These are phyloP conservation scores for Trachurus trachurus DNA, from an alignment of 2,797 vertebrate genomes.

Conservation along the genomic window DNA sequence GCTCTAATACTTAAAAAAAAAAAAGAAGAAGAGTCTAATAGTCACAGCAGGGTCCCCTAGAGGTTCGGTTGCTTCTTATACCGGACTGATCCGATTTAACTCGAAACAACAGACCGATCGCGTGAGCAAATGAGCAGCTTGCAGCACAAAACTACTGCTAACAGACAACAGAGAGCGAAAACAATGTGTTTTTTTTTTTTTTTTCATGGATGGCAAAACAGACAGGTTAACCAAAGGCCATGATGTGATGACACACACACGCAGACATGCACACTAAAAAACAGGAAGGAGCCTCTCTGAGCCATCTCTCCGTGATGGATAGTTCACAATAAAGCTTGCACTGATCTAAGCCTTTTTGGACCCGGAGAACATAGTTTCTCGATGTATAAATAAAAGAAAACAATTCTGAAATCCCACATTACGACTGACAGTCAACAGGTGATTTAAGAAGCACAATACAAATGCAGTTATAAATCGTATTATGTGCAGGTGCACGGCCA, in stretches of 20 bases:
- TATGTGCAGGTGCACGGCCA: constrained; percentile 74
- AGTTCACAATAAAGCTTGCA: constrained; percentile 73
- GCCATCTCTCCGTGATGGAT: constrained; percentile 76
- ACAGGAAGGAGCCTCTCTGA: constrained; percentile 68
- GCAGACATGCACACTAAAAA: constrained; percentile 56
- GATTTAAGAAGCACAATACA: constrained; percentile 82
- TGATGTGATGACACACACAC: constrained; percentile 45
- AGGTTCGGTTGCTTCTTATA: not conserved
- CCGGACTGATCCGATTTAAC: not conserved
- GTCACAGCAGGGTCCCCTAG: not conserved
- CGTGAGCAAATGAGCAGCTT: not conserved
- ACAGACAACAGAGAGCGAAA: constrained; percentile 18
- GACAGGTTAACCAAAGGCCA: constrained; percentile 58
- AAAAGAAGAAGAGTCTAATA: not conserved
- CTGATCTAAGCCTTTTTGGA: constrained; percentile 81
- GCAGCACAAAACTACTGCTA: not conserved
- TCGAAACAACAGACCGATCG: constrained; percentile 1
- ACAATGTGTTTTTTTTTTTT: not conserved
- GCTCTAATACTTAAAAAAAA: not conserved
- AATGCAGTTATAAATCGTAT: constrained; percentile 81
- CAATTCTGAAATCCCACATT: constrained; percentile 73
- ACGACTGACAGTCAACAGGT: constrained; percentile 79
- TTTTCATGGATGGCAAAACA: constrained; percentile 44
- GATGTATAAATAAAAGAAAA: constrained; percentile 66
- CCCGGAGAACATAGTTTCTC: constrained; percentile 39